These are phyloP conservation scores for Mactra quadrangularis DNA, from an alignment of 1,140 invertebrate species.

Conservation along the genomic window DNA sequence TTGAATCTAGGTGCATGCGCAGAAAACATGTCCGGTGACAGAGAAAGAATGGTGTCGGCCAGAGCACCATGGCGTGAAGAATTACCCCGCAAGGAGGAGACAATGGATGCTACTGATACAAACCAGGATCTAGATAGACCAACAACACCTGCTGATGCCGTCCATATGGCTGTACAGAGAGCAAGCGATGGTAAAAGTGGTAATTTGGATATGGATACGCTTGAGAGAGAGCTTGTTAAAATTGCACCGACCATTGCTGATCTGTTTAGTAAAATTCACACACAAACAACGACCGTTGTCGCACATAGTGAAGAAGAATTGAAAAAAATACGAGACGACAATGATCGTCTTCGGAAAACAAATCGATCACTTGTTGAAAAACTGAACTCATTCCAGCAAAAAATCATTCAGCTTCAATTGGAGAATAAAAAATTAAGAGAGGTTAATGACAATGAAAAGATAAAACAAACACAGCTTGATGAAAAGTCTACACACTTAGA, in stretches of 20 bases:
- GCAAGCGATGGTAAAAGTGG: constrained; percentile 50
- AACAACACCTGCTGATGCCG: constrained; percentile 45
- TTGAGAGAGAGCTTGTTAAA: constrained; percentile 51
- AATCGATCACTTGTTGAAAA: constrained; percentile 70
- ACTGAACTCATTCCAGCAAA: constrained; percentile 71
- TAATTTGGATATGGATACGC: constrained; percentile 43
- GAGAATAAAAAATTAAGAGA: constrained; percentile 71
- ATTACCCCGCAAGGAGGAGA: constrained; percentile 21
- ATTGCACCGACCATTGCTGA: constrained; percentile 62
- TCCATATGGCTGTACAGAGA: constrained; percentile 46
- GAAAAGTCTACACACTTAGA: constrained; percentile 66
- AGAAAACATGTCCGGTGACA: constrained; percentile 12
- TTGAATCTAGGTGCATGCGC: constrained; percentile 37
- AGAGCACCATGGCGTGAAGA: constrained; percentile 54
- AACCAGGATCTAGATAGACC: constrained; percentile 33
- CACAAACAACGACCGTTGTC: constrained; percentile 51
- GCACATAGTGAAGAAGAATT: constrained; percentile 60
- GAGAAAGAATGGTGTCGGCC: constrained; percentile 49
- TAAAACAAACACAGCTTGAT: constrained; percentile 64
- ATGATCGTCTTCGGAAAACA: constrained; percentile 71
- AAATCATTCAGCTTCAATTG: constrained; percentile 69
- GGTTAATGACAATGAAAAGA: constrained; percentile 65
- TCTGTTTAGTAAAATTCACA: constrained; percentile 53
- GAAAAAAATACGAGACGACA: constrained; percentile 66
- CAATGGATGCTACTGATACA: constrained; percentile 8